These are phyloP conservation scores for Punctoribates punctum DNA, from an alignment of 2,888 invertebrate genomes.

Conservation along the genomic window DNA sequence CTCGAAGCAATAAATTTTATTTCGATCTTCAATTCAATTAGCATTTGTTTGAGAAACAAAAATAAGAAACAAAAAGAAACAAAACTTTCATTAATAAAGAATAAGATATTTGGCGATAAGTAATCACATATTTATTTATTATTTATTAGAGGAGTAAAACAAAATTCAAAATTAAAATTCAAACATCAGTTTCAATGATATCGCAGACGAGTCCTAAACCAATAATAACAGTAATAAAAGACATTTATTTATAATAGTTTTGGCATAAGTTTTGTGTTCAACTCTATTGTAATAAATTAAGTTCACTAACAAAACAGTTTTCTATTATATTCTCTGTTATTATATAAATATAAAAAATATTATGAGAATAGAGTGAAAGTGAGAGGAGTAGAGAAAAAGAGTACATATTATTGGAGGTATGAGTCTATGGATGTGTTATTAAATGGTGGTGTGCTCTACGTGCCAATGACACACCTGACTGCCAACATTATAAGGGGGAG, in stretches of 20 bases:
- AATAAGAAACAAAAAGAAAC: background rate
- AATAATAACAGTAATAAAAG: background rate
- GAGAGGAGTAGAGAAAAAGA: background rate
- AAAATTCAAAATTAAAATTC: background rate
- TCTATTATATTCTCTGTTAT: no score
- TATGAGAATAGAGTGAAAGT: background rate
- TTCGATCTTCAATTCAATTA: background rate
- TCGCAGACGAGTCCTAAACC: background rate
- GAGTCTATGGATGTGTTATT: background rate
- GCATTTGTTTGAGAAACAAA: background rate
- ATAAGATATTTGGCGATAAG: no score
- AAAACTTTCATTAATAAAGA: no score
- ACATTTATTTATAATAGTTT: background rate
- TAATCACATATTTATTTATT: no score
- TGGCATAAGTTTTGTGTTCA: background rate
- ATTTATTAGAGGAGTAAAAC: no score
- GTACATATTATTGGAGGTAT: background rate
- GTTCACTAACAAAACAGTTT: background rate
- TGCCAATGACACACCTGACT: constrained; percentile 37
- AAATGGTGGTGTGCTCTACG: constrained; percentile 26
- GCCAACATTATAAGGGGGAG: constrained; percentile 37
- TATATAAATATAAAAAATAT: background rate
- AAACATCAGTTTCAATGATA: background rate
- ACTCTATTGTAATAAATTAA: background rate
- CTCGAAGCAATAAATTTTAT: background rate